phyloP scores from a whole-genome alignment of 2,888 invertebrate genomes.

The Podabrus alpinus region DNA sequence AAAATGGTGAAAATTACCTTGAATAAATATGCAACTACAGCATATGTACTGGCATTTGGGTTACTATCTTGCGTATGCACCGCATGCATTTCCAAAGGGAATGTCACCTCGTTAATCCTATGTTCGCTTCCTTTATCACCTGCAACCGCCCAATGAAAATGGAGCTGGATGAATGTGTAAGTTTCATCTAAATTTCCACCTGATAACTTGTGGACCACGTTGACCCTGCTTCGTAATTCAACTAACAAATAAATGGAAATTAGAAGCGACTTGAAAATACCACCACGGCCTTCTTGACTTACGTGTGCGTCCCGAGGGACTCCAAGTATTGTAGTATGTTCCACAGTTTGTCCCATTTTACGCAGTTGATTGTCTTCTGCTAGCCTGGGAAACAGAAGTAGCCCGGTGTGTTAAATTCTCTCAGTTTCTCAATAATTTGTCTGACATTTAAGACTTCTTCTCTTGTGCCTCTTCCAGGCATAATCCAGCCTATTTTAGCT shows the following conservation, averaged over 20 bases:
- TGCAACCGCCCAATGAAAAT: constrained; percentile 21
- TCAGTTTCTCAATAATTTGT: too few species aligned
- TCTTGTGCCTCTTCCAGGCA: too few species aligned
- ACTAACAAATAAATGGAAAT: constrained; percentile 6
- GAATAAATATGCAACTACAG: constrained; percentile 1
- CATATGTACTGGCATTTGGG: neutral
- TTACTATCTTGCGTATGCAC: constrained; percentile 7
- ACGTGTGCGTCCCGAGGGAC: constrained; percentile 14
- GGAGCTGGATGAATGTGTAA: constrained; percentile 14
- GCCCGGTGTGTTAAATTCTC: too few species aligned
- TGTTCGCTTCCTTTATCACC: constrained; percentile 18
- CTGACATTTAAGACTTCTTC: too few species aligned
- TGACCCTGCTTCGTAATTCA: neutral
- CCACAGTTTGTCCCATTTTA: too few species aligned
- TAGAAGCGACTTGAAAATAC: neutral
- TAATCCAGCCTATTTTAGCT: too few species aligned
- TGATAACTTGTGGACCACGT: neutral
- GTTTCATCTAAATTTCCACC: neutral
- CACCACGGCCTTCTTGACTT: neutral
- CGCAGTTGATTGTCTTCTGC: too few species aligned
- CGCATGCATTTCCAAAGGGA: constrained; percentile 23
- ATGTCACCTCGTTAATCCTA: neutral
- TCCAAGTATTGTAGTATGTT: too few species aligned
- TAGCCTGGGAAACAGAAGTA: too few species aligned
- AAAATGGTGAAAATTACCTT: constrained; percentile 8